Percentiles rank a stretch among this genome's conserved stretches.
These are phyloP conservation scores for Xylophagus ater DNA, from an alignment of 2,888 invertebrate species.

Conservation along the genomic window DNA sequence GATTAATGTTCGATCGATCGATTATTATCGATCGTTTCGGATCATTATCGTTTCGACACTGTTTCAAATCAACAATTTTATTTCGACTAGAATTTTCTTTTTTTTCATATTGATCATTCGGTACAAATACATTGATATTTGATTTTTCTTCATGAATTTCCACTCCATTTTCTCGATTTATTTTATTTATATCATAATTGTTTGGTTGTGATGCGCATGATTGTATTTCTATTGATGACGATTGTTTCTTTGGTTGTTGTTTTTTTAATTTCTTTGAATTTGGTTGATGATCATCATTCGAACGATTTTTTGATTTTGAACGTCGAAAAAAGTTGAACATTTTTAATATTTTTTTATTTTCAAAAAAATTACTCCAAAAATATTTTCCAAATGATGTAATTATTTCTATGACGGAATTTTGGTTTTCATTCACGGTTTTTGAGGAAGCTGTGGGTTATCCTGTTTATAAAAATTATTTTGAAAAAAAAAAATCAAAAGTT, in stretches of 20 bases:
- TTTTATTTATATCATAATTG: conserved; percentile 14
- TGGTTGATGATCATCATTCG: conserved; percentile 1
- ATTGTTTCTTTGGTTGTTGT: conserved; percentile 7
- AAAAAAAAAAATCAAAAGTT: too few relatives aligned
- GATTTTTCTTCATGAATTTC: background rate
- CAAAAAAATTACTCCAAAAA: too few relatives aligned
- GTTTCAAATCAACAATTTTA: conserved; percentile 16
- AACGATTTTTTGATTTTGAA: conserved; percentile 17
- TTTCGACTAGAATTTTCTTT: conserved; percentile 13
- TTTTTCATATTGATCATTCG: conserved; percentile 1
- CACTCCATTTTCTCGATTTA: conserved; percentile 2
- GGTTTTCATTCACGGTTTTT: too few relatives aligned
- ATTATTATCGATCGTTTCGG: conserved; percentile 12
- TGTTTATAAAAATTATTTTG: too few relatives aligned
- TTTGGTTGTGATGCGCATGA: conserved; percentile 10
- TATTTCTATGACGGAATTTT: too few relatives aligned
- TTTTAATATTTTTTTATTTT: conserved; percentile 15
- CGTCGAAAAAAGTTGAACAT: conserved; percentile 33
- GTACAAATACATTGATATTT: conserved; percentile 2
- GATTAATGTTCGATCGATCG: conserved; percentile 10
- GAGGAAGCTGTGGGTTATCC: too few relatives aligned
- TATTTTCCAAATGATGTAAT: too few relatives aligned
- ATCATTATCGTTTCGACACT: conserved; percentile 13
- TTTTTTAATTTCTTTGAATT: conserved; percentile 20
- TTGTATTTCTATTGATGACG: conserved; percentile 9